Base-by-base conservation (phyloP, 2,888 invertebrate species). In the Lepeophtheirus nordmannii region DNA sequence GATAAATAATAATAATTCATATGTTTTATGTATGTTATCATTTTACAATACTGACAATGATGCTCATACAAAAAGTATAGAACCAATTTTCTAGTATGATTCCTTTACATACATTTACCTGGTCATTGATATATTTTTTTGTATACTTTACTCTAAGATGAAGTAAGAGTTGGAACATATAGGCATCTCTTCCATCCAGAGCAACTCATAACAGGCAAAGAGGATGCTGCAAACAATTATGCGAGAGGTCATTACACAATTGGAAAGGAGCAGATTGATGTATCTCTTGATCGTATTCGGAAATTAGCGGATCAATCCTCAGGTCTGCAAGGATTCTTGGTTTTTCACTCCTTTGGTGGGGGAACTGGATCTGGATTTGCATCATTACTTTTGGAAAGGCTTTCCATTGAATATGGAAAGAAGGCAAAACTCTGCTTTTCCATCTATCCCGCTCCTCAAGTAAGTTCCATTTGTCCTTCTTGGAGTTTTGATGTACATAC, bases 151-250 rank as follows among this genome's bases (percentile, higher is more conserved):
- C n/a, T n/a, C n/a, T 46, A 3, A 46, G 88, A 91, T 80, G 89
- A 90, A 80, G 89, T 91, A 70, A 84, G 91, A 73, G 89, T 89
- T 67, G 92, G 92, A 73, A 89, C 90, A 71, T 94, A 94, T 82
- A 83, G 91, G 70, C 91, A 91, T 78, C 83, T 96, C 74, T 96
- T 94, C 84, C 94, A 96, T 78, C 94, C 94, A 69, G 94, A 96
- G 80, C 94, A 94, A 79, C 81, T 93, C 76, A 91, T 93, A 78
- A 91, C 91, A 69, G 87, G 88, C 12, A 88, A 87, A 76, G 88
- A 89, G 75, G 89, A 90, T 76, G 87, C 88, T 1, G 86, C 89
- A 0, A 89, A 86, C 73, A 89, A 89, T 75, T 90, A 84, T 73
- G 87, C 88, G 0, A 80, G 87, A 38, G 89, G 90, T 10, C 86